Conservation (phyloP, 2,113 vertebrate genomes). For the Prietella phreatophila region DNA sequence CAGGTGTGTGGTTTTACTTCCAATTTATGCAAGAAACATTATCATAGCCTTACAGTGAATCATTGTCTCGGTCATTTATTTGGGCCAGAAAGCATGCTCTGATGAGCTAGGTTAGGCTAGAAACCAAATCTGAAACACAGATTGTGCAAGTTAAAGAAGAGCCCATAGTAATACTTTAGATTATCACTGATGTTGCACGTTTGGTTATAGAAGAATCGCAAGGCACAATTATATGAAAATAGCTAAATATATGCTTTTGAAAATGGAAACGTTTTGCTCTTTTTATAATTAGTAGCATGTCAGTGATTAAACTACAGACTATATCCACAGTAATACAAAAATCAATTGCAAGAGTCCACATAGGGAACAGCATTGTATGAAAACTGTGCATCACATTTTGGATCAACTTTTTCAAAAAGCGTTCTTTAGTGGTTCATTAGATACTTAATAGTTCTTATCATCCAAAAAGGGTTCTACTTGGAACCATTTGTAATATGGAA, state of each 20-base stretch:
- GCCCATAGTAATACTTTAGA: not conserved
- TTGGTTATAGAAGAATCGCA: not conserved
- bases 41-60: not conserved
- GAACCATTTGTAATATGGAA: not conserved
- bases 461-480: not conserved
- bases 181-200: not conserved
- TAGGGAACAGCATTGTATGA: not conserved
- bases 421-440: not conserved
- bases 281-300: not conserved
- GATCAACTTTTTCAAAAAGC: not conserved
- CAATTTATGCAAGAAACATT: conserved; percentile 7
- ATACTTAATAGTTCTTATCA: not conserved
- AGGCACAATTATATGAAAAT: not conserved
- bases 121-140: not conserved
- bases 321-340: not conserved
- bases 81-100: not conserved
- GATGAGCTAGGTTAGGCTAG: not conserved
- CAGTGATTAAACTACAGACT: not conserved
- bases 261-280: not conserved
- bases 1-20: conserved; percentile 2
- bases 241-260: not conserved
- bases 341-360: not conserved
- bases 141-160: not conserved
- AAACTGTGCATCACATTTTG: not conserved
- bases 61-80: not conserved